Evolutionary conservation across 2,797 vertebrate species (phyloP), one percentile per base, ranked within the genome.

Genomic region (Vireo griseus): DNA sequence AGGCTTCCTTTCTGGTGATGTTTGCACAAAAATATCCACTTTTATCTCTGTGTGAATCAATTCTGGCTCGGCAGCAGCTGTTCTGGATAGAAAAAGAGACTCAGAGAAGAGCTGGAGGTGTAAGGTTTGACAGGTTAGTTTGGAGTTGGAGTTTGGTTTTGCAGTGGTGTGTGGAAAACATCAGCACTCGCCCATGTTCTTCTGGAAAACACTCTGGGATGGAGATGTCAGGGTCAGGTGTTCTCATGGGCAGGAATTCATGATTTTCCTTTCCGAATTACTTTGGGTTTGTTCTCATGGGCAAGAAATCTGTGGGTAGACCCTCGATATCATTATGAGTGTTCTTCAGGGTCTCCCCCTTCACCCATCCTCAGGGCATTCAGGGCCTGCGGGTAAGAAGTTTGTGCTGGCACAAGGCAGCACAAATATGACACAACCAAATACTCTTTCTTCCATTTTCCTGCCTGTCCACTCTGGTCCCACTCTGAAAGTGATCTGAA

Each of bases 171-270:
- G 28, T 50, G 54, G 29, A 28, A 50, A 28, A 52, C 31, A n/a
- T 37, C 39, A 47, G 40, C 26, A 33, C 16, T 50, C 50, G 20
- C 24, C 29, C 0, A 0, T 12, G 11, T 67, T 67, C 33, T 54
- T 90, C 55, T 59, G 51, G 55, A 77, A 39, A 31, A 28, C 0
- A 0, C 58, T 69, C 7, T 40, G 31, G 40, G 31, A 10, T 73
- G 57, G 67, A 59, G 21, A 6, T 3, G 0, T 7, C 35, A 2
- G 5, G 10, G 37, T 69, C 0, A 0, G 11, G 14, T 65, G 45
- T 42, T 66, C 33, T 59, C 0, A 0, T 74, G 59, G 25, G 24
- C 19, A 66, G 35, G 28, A 22, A 1, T 77, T 72, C 6, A 42
- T 37, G 17, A 20, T 25, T 83, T 88, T 86, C 13, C 9, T 58